A percentile compares a stretch with the other conserved stretches of the same genome.
Evolutionary conservation across 64 coral and sea anemone species (phyloP).

Genomic region (Acropora tenuis): DNA sequence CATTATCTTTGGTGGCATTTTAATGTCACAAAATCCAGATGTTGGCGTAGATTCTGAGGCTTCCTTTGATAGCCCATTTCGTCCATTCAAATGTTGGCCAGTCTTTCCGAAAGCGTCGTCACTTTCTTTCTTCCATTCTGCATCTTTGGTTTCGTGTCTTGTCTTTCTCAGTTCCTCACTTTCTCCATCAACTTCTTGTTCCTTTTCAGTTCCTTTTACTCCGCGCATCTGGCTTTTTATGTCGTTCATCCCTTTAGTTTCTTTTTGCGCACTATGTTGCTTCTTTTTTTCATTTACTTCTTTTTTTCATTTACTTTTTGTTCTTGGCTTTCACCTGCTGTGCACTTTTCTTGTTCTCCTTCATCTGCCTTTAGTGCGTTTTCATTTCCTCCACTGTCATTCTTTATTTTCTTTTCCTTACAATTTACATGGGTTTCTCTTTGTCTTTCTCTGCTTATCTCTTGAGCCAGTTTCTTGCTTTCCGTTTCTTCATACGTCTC

Average conservation of each 20-base stretch:
- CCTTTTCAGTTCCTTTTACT: background rate
- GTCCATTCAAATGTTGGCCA: background rate
- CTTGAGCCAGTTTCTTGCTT: background rate
- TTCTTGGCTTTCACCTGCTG: background rate
- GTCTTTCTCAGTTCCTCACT: background rate
- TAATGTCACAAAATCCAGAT: conserved; percentile 10
- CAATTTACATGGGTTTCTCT: background rate
- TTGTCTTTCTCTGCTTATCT: background rate
- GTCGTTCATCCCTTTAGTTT: background rate
- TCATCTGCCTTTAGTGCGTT: background rate
- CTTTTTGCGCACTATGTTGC: background rate
- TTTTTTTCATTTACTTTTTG: background rate
- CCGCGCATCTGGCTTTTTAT: background rate
- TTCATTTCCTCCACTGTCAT: background rate
- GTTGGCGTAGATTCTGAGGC: background rate
- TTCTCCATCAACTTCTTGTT: background rate
- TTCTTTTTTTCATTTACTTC: background rate
- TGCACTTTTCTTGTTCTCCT: background rate
- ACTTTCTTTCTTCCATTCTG: background rate
- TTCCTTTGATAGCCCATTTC: background rate
- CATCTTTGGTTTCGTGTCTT: background rate
- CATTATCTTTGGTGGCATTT: conserved; percentile 68
- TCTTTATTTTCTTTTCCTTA: background rate
- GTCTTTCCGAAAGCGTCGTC: background rate
- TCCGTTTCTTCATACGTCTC: background rate